phyloP scores from a whole-genome alignment of 2,888 invertebrate species.

The Oconnorella tubifera region DNA sequence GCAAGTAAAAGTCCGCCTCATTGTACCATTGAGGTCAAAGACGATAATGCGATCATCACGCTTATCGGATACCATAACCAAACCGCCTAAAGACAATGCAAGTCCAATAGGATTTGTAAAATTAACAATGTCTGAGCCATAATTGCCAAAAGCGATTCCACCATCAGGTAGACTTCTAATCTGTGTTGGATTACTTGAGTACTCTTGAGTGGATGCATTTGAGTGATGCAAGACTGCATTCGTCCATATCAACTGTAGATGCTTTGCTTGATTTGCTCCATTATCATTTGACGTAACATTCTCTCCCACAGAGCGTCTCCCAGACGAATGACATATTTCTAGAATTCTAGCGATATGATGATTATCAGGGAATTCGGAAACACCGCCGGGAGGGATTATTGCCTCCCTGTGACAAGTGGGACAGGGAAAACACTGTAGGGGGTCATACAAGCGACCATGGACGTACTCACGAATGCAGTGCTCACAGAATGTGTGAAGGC shows the following conservation, averaged over 20 bases:
- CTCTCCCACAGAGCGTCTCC: no score
- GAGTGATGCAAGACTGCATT: no score
- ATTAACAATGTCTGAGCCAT: constrained; percentile 1
- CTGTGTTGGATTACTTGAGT: no score
- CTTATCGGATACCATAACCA: constrained; percentile 22
- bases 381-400: constrained; percentile 40
- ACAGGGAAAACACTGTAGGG: constrained; percentile 40
- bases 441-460: constrained; percentile 26
- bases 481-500: constrained; percentile 48
- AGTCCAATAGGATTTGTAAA: constrained; percentile 21
- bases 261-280: no score
- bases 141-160: constrained; percentile 3
- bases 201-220: no score
- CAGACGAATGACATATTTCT: background rate
- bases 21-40: constrained; percentile 12
- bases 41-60: constrained; percentile 16
- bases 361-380: constrained; percentile 42
- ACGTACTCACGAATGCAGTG: constrained; percentile 44
- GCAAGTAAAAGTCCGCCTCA: constrained; percentile 8
- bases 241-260: no score
- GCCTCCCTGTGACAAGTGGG: constrained; percentile 42
- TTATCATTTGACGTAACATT: no score
- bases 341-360: constrained; percentile 16
- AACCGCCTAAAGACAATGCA: constrained; percentile 9
- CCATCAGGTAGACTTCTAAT: background rate